A percentile compares a stretch with the other conserved stretches of the same genome.
Evolutionary conservation across 2,113 vertebrate species (phyloP).

Genomic region (Ctenodactylus gundi): DNA sequence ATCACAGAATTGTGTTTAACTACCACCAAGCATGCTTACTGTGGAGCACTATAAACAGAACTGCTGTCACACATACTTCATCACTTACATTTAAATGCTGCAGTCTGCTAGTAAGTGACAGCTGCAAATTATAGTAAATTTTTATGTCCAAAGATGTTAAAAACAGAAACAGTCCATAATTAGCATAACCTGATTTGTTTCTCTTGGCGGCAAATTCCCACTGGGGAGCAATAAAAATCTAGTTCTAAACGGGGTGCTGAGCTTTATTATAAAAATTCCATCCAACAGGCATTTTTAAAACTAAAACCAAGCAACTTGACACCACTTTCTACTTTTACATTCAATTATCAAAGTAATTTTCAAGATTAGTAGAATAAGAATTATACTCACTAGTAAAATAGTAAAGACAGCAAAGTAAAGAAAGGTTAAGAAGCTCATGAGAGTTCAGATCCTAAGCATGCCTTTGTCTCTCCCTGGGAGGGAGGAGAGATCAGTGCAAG

Average conservation of each 20-base stretch:
- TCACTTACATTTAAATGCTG: constrained; percentile 31
- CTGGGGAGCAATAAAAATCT: background rate
- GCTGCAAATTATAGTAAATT: constrained; percentile 17
- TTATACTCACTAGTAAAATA: constrained; percentile 71
- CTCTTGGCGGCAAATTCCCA: background rate
- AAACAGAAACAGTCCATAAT: constrained; percentile 20
- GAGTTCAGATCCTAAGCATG: constrained; percentile 31
- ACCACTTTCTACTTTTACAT: constrained; percentile 11
- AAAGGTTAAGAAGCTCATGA: constrained; percentile 46
- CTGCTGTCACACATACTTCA: background rate
- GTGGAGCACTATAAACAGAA: background rate
- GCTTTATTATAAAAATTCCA: background rate
- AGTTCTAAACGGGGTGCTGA: constrained; percentile 26
- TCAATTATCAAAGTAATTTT: constrained; percentile 37
- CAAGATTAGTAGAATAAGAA: constrained; percentile 48
- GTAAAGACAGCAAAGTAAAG: constrained; percentile 65
- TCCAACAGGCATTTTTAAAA: background rate
- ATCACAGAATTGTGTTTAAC: background rate
- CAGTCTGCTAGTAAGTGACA: constrained; percentile 48
- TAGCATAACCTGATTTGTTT: constrained; percentile 20
- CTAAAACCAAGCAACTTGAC: constrained; percentile 20
- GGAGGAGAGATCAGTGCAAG: constrained; percentile 51
- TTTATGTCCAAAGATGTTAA: constrained; percentile 24
- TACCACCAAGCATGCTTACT: background rate
- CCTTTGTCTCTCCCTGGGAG: constrained; percentile 44